These are phyloP conservation scores for Ceratosolen solmsi DNA, from an alignment of 1,140 invertebrate species.

Conservation along the genomic window DNA sequence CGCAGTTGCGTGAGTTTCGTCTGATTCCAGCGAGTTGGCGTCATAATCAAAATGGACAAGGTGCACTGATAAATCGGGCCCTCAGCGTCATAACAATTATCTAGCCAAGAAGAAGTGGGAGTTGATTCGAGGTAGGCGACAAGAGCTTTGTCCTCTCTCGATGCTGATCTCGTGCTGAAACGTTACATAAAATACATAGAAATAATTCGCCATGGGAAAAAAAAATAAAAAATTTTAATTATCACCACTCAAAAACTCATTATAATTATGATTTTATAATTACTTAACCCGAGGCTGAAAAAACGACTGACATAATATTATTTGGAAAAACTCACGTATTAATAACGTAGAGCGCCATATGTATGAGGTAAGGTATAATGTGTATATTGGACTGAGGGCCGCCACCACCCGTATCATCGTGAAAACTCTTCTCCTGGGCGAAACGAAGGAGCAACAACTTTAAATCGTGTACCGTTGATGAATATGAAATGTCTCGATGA, in stretches of 20 bases:
- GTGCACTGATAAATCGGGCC: conserved; percentile 90
- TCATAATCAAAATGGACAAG: conserved; percentile 85
- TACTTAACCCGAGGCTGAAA: neutral
- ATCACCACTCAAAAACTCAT: no score
- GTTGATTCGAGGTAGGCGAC: conserved; percentile 79
- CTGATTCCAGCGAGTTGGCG: conserved; percentile 81
- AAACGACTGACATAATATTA: neutral
- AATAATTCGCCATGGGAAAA: neutral
- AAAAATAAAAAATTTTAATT: neutral
- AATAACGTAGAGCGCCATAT: conserved; percentile 96
- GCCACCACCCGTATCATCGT: conserved; percentile 97
- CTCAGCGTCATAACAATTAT: conserved; percentile 90
- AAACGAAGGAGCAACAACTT: conserved; percentile 93
- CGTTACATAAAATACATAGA: neutral
- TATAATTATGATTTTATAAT: neutral
- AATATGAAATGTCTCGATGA: conserved; percentile 90
- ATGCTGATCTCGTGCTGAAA: conserved; percentile 81
- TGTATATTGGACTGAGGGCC: conserved; percentile 98
- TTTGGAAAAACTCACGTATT: conserved; percentile 83
- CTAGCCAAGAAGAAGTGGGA: conserved; percentile 78
- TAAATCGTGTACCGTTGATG: conserved; percentile 93
- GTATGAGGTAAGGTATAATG: conserved; percentile 93
- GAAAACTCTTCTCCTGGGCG: conserved; percentile 95
- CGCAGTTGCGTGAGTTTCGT: conserved; percentile 82
- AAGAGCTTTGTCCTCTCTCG: conserved; percentile 83